A percentile compares a stretch with the other conserved stretches of the same genome.
These are phyloP conservation scores for Drosophila diplacantha DNA, from an alignment of 2,888 invertebrate genomes.

Conservation along the genomic window DNA sequence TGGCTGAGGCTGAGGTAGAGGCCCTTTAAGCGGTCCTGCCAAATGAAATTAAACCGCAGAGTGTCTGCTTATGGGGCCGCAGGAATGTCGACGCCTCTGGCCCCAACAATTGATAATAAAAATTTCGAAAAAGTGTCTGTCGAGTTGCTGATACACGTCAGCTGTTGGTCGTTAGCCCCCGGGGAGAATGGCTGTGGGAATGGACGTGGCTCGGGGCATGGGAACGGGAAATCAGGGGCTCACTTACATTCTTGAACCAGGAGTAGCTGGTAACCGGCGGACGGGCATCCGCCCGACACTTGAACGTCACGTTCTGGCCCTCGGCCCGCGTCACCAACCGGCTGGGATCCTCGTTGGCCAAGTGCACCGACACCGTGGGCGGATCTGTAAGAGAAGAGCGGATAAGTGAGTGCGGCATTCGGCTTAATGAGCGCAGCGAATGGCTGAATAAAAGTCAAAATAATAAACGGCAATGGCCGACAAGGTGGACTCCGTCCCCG, in stretches of 20 bases:
- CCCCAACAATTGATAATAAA: constrained; percentile 63
- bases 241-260: constrained; percentile 90
- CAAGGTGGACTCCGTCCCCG: constrained; percentile 54
- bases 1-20: not conserved
- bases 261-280: constrained; percentile 86
- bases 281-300: constrained; percentile 87
- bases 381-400: constrained; percentile 82
- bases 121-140: constrained; percentile 52
- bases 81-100: constrained; percentile 42
- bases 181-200: not conserved
- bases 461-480: constrained; percentile 74
- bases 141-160: constrained; percentile 52
- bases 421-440: constrained; percentile 73
- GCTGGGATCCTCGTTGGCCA: constrained; percentile 83
- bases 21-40: constrained; percentile 42
- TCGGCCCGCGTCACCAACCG: constrained; percentile 81
- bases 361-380: constrained; percentile 85
- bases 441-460: constrained; percentile 73
- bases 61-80: constrained; percentile 63
- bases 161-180: constrained; percentile 40
- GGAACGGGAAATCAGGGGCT: constrained; percentile 14
- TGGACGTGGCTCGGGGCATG: not conserved
- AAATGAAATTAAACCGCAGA: constrained; percentile 71
- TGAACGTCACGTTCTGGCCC: constrained; percentile 87
- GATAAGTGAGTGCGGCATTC: constrained; percentile 46